Evolutionary conservation across 1,140 invertebrate genomes (phyloP).

Genomic region (Trichonephila clavipes): DNA sequence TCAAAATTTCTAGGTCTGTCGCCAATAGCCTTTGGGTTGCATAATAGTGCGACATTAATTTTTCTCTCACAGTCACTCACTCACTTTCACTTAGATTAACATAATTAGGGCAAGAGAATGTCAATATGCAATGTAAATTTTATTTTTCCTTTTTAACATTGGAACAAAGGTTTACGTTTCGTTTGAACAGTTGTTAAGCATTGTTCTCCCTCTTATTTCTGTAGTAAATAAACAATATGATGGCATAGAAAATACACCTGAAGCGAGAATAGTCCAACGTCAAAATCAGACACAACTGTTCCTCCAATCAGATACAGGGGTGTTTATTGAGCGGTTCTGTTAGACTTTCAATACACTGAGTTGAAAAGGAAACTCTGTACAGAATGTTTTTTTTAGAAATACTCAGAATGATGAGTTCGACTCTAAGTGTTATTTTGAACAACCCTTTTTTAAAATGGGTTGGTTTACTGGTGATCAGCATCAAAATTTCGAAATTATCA

Average conservation of each 20-base stretch:
- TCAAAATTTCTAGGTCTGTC: not conserved
- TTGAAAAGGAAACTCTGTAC: too few relatives aligned
- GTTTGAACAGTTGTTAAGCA: not conserved
- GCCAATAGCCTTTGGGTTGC: not conserved
- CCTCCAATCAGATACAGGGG: too few relatives aligned
- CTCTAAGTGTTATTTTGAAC: not conserved
- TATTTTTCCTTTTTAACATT: not conserved
- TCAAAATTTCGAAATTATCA: not conserved
- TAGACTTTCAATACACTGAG: not conserved
- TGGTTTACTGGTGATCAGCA: not conserved
- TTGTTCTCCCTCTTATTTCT: not conserved
- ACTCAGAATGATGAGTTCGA: not conserved
- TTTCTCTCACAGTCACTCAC: too few relatives aligned
- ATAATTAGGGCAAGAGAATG: too few relatives aligned
- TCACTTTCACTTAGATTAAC: too few relatives aligned
- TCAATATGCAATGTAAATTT: not conserved
- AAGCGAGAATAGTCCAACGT: not conserved
- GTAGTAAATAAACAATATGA: too few relatives aligned
- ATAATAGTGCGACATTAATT: too few relatives aligned
- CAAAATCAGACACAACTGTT: not conserved
- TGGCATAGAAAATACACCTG: not conserved
- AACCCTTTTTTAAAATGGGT: constrained; percentile 4
- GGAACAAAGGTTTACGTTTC: not conserved
- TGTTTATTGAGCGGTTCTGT: not conserved
- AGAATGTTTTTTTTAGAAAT: too few relatives aligned